Evolutionary conservation across 2,797 vertebrate species (phyloP).

Genomic region (Siniperca undulata): DNA sequence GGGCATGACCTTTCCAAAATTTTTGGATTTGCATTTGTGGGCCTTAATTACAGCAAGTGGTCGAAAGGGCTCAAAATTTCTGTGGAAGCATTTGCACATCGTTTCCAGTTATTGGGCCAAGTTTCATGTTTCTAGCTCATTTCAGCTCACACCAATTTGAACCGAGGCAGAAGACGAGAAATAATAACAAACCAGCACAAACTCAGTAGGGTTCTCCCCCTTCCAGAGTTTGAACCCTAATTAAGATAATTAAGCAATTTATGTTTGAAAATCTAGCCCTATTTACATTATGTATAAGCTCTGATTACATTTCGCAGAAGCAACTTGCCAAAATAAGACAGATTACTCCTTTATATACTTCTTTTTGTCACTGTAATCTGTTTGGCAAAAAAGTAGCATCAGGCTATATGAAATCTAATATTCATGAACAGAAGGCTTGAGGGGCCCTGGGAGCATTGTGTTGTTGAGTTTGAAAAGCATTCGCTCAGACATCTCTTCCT

Average conservation of each 20-base stretch:
- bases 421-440: slow-evolving; percentile 49
- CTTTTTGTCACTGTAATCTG: slow-evolving; percentile 25
- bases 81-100: too few species aligned
- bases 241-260: neutral
- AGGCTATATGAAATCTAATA: slow-evolving; percentile 52
- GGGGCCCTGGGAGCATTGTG: slow-evolving; percentile 32
- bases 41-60: too few species aligned
- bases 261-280: neutral
- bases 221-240: too few species aligned
- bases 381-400: slow-evolving; percentile 13
- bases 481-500: slow-evolving; percentile 38
- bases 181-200: too few species aligned
- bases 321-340: slow-evolving; percentile 21
- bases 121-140: too few species aligned
- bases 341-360: slow-evolving; percentile 9
- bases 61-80: too few species aligned
- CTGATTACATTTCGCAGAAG: slow-evolving; percentile 7
- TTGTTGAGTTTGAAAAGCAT: slow-evolving; percentile 51
- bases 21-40: too few species aligned
- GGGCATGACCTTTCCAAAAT: too few species aligned
- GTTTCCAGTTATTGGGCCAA: too few species aligned
- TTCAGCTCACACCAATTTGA: too few species aligned
- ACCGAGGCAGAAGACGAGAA: too few species aligned
- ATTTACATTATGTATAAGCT: neutral
- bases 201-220: too few species aligned